Evolutionary conservation across 2,888 invertebrate genomes (phyloP).

Genomic region (Heteromurus nitidus): DNA sequence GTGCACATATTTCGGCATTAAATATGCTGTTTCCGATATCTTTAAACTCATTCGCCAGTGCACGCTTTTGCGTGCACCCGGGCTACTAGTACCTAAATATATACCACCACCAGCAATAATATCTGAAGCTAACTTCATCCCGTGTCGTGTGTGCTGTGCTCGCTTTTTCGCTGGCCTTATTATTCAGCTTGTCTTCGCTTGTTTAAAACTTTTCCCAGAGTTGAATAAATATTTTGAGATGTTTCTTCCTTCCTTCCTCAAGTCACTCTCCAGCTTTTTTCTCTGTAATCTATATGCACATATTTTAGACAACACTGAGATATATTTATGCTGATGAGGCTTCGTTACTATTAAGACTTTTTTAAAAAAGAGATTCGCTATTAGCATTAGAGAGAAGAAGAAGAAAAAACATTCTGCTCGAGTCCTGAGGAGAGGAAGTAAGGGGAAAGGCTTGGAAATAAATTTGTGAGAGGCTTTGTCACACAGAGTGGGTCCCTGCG

Average conservation of each 20-base stretch:
- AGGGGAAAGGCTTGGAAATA: slow-evolving; percentile 13
- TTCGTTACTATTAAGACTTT: not conserved
- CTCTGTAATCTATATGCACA: slow-evolving; percentile 29
- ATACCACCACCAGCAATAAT: too few species aligned
- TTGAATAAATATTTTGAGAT: slow-evolving; percentile 41
- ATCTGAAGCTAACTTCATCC: too few species aligned
- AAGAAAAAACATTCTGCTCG: not conserved
- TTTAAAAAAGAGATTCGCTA: too few species aligned
- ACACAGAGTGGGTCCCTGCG: not conserved
- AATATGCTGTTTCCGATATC: too few species aligned
- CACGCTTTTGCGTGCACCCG: too few species aligned
- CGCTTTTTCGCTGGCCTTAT: not conserved
- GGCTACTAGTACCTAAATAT: too few species aligned
- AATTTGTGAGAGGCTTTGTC: slow-evolving; percentile 23
- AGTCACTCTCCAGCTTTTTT: slow-evolving; percentile 8
- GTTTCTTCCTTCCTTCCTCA: not conserved
- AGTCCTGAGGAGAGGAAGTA: not conserved
- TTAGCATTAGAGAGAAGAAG: too few species aligned
- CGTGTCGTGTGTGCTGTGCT: too few species aligned
- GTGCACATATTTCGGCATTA: too few species aligned
- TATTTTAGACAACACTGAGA: slow-evolving; percentile 25
- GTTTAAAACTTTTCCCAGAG: slow-evolving; percentile 26
- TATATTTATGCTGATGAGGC: slow-evolving; percentile 17
- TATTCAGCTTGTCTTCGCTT: slow-evolving; percentile 10
- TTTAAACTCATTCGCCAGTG: too few species aligned